phyloP scores from a whole-genome alignment of 2,888 invertebrate species.

The Pherbina coryleti region DNA sequence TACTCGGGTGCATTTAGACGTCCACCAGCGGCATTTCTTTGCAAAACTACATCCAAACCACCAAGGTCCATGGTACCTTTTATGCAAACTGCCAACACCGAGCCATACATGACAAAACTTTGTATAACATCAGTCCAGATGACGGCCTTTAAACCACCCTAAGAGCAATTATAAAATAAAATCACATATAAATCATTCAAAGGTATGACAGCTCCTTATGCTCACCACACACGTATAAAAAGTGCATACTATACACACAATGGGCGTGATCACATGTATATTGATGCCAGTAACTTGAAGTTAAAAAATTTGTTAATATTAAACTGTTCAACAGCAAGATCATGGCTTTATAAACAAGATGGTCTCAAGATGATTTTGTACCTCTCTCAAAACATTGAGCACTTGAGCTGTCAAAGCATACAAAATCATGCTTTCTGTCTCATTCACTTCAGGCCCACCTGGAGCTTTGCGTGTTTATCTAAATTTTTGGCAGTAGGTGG shows the following conservation, averaged over 20 bases:
- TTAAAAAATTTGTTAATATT: not conserved
- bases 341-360: too few relatives aligned
- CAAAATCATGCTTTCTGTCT: too few relatives aligned
- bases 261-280: constrained; percentile 83
- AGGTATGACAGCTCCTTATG: constrained; percentile 55
- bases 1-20: constrained; percentile 80
- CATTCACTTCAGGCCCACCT: too few relatives aligned
- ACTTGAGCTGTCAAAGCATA: too few relatives aligned
- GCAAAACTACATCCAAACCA: constrained; percentile 76
- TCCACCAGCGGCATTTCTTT: constrained; percentile 77
- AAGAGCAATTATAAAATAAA: constrained; percentile 64
- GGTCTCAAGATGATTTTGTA: too few relatives aligned
- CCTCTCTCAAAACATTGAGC: too few relatives aligned
- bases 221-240: constrained; percentile 92
- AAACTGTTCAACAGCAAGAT: not conserved
- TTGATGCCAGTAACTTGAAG: constrained; percentile 75
- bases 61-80: constrained; percentile 83
- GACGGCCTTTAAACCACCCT: constrained; percentile 86
- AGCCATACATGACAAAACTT: constrained; percentile 81
- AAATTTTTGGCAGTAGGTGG: too few relatives aligned
- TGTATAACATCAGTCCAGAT: constrained; percentile 88
- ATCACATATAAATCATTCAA: not conserved
- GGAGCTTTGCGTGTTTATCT: too few relatives aligned
- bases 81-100: constrained; percentile 79
- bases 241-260: constrained; percentile 83